Conservation (phyloP, 2,888 invertebrate genomes). For the Drymonia ruficornis region DNA sequence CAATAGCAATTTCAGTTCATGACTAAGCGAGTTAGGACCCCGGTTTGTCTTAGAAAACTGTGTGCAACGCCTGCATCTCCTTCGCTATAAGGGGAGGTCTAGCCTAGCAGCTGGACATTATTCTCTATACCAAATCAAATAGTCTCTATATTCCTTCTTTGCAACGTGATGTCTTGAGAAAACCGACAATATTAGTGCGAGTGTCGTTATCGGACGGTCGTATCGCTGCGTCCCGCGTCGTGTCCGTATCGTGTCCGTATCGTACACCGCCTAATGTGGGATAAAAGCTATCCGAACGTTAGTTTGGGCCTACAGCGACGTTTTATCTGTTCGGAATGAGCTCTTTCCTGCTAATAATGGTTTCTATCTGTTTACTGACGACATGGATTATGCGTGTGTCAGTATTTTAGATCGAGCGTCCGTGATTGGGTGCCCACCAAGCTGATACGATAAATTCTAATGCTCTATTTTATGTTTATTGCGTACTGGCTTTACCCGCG, state of each 20-base stretch:
- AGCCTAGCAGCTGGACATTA: too few species aligned
- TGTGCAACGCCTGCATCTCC: too few species aligned
- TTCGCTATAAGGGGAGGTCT: too few species aligned
- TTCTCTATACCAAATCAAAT: too few species aligned
- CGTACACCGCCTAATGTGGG: neutral
- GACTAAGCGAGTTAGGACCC: too few species aligned
- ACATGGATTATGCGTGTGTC: constrained; percentile 3
- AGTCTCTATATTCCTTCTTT: too few species aligned
- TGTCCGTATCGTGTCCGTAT: neutral
- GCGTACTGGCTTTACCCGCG: too few species aligned
- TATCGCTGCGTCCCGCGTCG: neutral
- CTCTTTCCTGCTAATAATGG: constrained; percentile 3
- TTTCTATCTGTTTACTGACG: constrained; percentile 7
- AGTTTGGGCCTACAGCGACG: neutral
- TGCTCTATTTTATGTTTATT: neutral
- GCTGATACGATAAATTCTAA: neutral
- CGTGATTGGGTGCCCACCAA: neutral
- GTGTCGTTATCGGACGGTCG: neutral
- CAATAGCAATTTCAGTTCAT: too few species aligned
- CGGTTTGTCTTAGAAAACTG: too few species aligned
- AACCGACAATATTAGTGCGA: neutral
- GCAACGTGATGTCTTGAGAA: neutral
- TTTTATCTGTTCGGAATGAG: constrained; percentile 5
- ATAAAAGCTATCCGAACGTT: neutral
- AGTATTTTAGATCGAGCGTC: constrained; percentile 1